Evolutionary conservation across 2,797 vertebrate genomes (phyloP).

Genomic region (Molothrus ater): DNA sequence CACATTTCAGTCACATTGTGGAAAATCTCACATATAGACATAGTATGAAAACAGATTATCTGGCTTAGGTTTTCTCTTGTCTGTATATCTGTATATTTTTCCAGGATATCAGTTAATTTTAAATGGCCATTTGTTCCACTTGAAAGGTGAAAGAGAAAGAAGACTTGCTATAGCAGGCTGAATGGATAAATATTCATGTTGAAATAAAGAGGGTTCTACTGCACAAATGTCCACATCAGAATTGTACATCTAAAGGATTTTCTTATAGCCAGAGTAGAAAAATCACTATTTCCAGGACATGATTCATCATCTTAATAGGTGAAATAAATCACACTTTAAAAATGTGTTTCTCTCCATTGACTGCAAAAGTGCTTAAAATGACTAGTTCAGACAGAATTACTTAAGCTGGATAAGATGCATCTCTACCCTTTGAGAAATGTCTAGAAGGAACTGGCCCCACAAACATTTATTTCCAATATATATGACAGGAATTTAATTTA

Average conservation of each 20-base stretch:
- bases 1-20: not conserved
- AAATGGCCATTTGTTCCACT: not conserved
- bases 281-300: not conserved
- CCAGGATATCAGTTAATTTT: not conserved
- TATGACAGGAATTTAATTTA: not conserved
- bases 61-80: not conserved
- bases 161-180: not conserved
- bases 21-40: not conserved
- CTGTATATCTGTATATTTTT: not conserved
- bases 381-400: not conserved
- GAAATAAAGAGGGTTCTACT: not conserved
- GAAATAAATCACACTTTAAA: not conserved
- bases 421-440: not conserved
- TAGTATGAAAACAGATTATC: not conserved
- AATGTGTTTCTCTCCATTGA: not conserved
- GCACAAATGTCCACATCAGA: not conserved
- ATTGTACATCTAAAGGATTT: not conserved
- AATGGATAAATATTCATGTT: not conserved
- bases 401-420: not conserved
- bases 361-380: not conserved
- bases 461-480: not conserved
- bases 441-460: not conserved
- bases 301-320: not conserved
- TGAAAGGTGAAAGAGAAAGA: not conserved
- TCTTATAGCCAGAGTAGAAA: not conserved